These are phyloP conservation scores for Spilogale gracilis DNA, from an alignment of 2,113 vertebrate species.

Conservation along the genomic window DNA sequence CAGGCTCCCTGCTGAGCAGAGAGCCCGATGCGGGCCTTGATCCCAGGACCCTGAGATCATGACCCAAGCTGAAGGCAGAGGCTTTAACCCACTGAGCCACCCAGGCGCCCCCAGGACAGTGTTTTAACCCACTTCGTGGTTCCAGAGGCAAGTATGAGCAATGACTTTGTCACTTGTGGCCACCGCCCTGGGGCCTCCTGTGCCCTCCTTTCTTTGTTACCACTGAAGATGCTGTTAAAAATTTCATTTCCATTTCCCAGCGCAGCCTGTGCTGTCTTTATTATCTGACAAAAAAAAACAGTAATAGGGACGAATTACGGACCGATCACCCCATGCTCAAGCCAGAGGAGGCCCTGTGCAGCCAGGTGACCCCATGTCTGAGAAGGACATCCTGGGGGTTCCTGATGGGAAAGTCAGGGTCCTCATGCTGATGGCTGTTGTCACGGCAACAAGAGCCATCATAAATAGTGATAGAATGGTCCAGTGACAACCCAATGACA, in stretches of 20 bases:
- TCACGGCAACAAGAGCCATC: not conserved
- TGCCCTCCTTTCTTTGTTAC: constrained; percentile 68
- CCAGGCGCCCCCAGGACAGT: not conserved
- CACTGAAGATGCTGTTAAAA: constrained; percentile 77
- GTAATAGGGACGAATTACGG: constrained; percentile 67
- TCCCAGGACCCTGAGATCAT: too few species aligned
- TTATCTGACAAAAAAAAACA: constrained; percentile 80
- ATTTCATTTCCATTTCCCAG: constrained; percentile 83
- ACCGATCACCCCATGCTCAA: not conserved
- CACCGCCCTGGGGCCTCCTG: constrained; percentile 60
- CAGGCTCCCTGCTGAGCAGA: too few species aligned
- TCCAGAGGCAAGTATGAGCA: constrained; percentile 81
- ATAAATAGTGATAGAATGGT: not conserved
- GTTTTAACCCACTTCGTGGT: constrained; percentile 74
- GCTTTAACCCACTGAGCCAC: too few species aligned
- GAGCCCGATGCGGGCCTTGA: too few species aligned
- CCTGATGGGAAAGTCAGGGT: not conserved
- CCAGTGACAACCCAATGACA: not conserved
- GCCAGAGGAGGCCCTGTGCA: not conserved
- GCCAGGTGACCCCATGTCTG: accelerated
- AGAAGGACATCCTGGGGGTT: accelerated
- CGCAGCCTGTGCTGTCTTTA: constrained; percentile 73
- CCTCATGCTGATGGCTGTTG: accelerated
- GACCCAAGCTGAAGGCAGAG: too few species aligned
- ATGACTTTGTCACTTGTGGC: constrained; percentile 85